A percentile compares a stretch with the other conserved stretches of the same genome.
Conservation (phyloP, 2,888 invertebrate species). For the Tanytarsus gracilentus region DNA sequence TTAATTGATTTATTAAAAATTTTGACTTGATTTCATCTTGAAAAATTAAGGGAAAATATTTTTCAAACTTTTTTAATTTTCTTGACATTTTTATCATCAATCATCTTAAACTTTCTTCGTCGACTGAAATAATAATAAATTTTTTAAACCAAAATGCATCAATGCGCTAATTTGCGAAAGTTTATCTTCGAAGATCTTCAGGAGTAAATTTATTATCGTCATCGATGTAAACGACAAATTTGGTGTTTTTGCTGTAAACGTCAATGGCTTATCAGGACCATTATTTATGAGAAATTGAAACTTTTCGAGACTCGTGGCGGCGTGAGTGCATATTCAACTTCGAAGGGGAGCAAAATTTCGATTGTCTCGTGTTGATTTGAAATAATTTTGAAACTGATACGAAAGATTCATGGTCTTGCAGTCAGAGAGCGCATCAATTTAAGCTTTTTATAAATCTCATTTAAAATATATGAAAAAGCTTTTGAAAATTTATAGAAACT, state of each 20-base stretch:
- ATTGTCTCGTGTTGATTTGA: slow-evolving; percentile 65
- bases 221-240: slow-evolving; percentile 90
- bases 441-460: slow-evolving; percentile 83
- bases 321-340: slow-evolving; percentile 87
- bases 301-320: slow-evolving; percentile 68
- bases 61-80: no score
- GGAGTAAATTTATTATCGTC: slow-evolving; percentile 77
- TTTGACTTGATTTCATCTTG: no score
- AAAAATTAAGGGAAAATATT: no score
- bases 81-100: no score
- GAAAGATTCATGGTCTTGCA: slow-evolving; percentile 96
- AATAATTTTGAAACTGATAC: slow-evolving; percentile 68
- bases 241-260: slow-evolving; percentile 84
- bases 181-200: slow-evolving; percentile 90
- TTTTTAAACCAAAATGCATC: slow-evolving; percentile 98
- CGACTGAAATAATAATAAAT: slow-evolving; percentile 89
- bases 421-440: slow-evolving; percentile 96
- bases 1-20: no score
- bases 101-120: no score
- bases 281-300: slow-evolving; percentile 49
- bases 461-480: no score
- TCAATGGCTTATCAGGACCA: slow-evolving; percentile 57
- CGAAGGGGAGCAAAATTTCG: slow-evolving; percentile 77
- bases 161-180: slow-evolving; percentile 87
- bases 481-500: no score